Evolutionary conservation across 2,888 invertebrate genomes (phyloP).

Genomic region (Rhingia rostrata): DNA sequence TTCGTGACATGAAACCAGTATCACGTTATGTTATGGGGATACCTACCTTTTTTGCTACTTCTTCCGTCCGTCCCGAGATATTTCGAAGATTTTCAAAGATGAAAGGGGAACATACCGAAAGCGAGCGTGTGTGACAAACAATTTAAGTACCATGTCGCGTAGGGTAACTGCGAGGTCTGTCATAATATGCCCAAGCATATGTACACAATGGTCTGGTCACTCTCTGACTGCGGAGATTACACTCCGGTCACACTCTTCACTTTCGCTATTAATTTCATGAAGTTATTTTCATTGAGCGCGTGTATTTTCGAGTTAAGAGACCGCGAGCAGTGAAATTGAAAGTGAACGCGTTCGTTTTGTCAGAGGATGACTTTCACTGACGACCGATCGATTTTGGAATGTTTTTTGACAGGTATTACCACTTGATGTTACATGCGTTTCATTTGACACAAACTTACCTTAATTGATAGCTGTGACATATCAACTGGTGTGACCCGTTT

Average conservation of each 20-base stretch:
- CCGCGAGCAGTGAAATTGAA: conserved; percentile 13
- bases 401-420: background rate
- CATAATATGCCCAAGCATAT: conserved; percentile 6
- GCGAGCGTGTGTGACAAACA: conserved; percentile 45
- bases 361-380: conserved; percentile 35
- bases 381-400: background rate
- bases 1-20: conserved; percentile 49
- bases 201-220: conserved; percentile 33
- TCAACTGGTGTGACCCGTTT: conserved; percentile 96
- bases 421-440: background rate
- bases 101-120: conserved; percentile 33
- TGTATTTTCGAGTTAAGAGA: conserved; percentile 35
- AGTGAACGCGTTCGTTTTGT: conserved; percentile 7
- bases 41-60: background rate
- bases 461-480: conserved; percentile 94
- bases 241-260: conserved; percentile 55
- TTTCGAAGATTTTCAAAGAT: conserved; percentile 50
- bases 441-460: conserved; percentile 84
- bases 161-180: conserved; percentile 45
- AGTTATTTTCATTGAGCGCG: conserved; percentile 10
- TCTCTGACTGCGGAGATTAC: conserved; percentile 17
- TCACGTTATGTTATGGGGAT: background rate
- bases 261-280: conserved; percentile 42
- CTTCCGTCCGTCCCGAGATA: background rate
- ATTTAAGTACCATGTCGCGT: conserved; percentile 31